Evolutionary conservation across 2,797 vertebrate genomes (phyloP), one percentile per base, ranked within the genome.

Genomic region (Propithecus deckenii): DNA sequence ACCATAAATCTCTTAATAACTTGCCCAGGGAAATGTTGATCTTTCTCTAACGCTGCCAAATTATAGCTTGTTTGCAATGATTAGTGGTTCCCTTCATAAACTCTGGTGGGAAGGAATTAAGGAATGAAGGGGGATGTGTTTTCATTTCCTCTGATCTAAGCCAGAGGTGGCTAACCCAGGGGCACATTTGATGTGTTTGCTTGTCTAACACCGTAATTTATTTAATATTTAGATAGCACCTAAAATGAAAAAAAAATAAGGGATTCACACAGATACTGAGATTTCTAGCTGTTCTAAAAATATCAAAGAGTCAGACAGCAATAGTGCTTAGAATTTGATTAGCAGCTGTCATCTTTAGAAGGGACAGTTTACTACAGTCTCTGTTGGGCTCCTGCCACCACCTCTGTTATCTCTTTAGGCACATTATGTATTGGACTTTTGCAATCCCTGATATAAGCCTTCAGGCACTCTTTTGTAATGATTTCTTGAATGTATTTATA

Each of bases 1-100:
- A 65, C 69, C 75, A 85, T 90, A 92, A 93, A 93, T 94, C 75
- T 97, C 95, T 93, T 96, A 89, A 97, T 84, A 97, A 93, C 52
- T 97, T 94, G 75, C 89, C 72, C 75, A 72, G 85, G 63, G 91
- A 96, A 97, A 89, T 93, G 86, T 94, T 95, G 79, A 55, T 95
- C 86, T 96, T 90, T 81, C 72, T 91, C 14, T 2, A 80, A 92
- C 67, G 41, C 84, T 94, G 79, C 79, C 89, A 97, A 97, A 96
- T 96, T 95, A 94, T 84, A 97, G 55, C 46, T 89, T 85, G n/a
- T 86, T 95, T 94, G 83, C 63, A 85, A 86, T 92, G 86, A 91
- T 96, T 97, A 92, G 91, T 90, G 48, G 23, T 81, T 75, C 61
- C 67, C 50, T 78, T 48, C 25, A n/a, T 84, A 92, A 81, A 91